These are phyloP conservation scores for Malurus melanocephalus DNA, from an alignment of 2,113 vertebrate species.

Conservation along the genomic window DNA sequence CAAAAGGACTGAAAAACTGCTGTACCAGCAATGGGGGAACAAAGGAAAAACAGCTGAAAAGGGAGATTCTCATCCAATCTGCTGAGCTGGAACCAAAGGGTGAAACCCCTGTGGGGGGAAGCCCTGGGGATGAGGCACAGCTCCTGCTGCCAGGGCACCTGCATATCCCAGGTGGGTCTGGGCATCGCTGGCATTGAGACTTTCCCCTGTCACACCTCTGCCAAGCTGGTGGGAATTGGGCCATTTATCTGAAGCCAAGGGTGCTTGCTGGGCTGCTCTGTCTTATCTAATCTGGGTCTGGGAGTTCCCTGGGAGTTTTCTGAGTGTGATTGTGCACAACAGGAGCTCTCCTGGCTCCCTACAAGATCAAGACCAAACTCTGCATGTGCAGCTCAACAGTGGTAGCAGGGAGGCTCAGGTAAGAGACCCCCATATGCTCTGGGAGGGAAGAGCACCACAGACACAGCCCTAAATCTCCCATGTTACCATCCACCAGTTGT, in stretches of 20 bases:
- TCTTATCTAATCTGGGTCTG: background rate
- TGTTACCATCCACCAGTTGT: background rate
- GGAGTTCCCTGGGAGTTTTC: background rate
- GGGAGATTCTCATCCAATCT: background rate
- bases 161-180: background rate
- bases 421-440: background rate
- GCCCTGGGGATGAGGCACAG: background rate
- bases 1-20: background rate
- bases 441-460: accelerated
- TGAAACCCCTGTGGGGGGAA: background rate
- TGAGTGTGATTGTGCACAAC: background rate
- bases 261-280: background rate
- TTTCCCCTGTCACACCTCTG: background rate
- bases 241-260: background rate
- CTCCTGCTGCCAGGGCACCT: background rate
- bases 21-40: accelerated
- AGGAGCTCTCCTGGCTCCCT: background rate
- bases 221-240: background rate
- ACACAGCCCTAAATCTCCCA: background rate
- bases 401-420: background rate
- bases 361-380: background rate
- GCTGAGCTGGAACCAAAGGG: background rate
- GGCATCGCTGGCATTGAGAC: background rate
- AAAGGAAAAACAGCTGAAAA: background rate
- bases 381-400: background rate